These are phyloP conservation scores for Teleogryllus occipitalis DNA, from an alignment of 1,140 invertebrate genomes.

Conservation along the genomic window DNA sequence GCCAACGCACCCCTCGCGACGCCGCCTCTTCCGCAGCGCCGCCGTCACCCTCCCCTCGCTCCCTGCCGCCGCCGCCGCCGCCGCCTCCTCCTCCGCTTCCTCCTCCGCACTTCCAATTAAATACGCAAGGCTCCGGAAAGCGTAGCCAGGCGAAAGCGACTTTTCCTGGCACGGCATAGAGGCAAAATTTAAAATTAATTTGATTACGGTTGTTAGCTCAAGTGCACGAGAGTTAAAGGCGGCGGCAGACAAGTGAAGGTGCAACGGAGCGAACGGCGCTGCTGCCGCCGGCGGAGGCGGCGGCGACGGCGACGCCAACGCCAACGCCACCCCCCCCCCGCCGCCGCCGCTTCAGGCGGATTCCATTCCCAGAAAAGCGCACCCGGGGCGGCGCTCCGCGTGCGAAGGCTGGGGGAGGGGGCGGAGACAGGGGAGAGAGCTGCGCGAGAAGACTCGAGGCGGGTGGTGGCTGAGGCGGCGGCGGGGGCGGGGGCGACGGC, in stretches of 20 bases:
- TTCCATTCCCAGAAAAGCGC: constrained; percentile 13
- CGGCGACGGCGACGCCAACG: not conserved
- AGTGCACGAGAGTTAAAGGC: constrained; percentile 18
- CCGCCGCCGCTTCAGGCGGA: not conserved
- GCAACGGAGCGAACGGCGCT: constrained; percentile 12
- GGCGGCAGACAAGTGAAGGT: constrained; percentile 17
- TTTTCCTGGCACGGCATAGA: constrained; percentile 8
- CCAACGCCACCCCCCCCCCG: not conserved
- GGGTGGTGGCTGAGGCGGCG: not conserved
- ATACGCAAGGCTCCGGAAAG: constrained; percentile 19
- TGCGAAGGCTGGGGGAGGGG: not conserved
- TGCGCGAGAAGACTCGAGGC: not conserved
- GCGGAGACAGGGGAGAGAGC: not conserved
- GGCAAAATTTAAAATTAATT: constrained; percentile 21
- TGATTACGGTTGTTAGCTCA: constrained; percentile 21
- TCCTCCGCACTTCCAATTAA: constrained; percentile 11
- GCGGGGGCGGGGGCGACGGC: not conserved
- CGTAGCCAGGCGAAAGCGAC: constrained; percentile 14
- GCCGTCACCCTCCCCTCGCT: not conserved
- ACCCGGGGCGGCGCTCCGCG: not conserved
- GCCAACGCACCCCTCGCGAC: no score
- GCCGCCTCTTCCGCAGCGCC: no score
- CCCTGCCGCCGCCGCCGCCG: not conserved
- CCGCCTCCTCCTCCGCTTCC: not conserved
- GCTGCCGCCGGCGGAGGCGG: not conserved